phyloP scores from a whole-genome alignment of 2,888 invertebrate species.

The Hirtodrosophila confusa region DNA sequence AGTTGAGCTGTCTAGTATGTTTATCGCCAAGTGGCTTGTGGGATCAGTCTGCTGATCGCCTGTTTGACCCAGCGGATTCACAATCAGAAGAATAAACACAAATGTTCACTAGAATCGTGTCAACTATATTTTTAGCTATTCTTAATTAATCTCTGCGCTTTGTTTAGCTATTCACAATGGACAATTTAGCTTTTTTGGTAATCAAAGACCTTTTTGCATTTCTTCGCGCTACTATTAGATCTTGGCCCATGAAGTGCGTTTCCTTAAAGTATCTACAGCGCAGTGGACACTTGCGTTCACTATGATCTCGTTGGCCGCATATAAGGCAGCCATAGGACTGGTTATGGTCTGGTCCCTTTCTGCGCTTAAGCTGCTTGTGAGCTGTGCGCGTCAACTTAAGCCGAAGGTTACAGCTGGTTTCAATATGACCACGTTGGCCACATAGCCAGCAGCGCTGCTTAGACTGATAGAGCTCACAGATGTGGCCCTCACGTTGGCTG shows the following conservation, averaged over 20 bases:
- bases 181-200: too few relatives aligned
- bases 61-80: too few relatives aligned
- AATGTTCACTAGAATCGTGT: too few relatives aligned
- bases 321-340: slow-evolving; percentile 43
- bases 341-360: not conserved
- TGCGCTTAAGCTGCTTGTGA: not conserved
- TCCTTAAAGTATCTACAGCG: slow-evolving; percentile 57
- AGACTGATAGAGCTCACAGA: slow-evolving; percentile 84
- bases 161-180: too few relatives aligned
- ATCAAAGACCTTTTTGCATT: not conserved
- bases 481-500: slow-evolving; percentile 84
- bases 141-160: too few relatives aligned
- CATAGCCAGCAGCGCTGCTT: slow-evolving; percentile 83
- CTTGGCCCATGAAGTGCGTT: slow-evolving; percentile 49
- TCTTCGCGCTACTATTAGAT: slow-evolving; percentile 15
- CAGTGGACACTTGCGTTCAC: slow-evolving; percentile 43
- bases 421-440: slow-evolving; percentile 79
- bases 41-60: too few relatives aligned
- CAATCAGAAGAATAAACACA: too few relatives aligned
- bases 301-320: slow-evolving; percentile 47
- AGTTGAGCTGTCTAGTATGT: too few relatives aligned
- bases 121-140: too few relatives aligned
- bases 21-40: too few relatives aligned
- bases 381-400: slow-evolving; percentile 5
- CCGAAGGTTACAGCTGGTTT: slow-evolving; percentile 72